A percentile compares a stretch with the other conserved stretches of the same genome.
Evolutionary conservation across 2,113 vertebrate genomes (phyloP).

Genomic region (Glaucomys volans): DNA sequence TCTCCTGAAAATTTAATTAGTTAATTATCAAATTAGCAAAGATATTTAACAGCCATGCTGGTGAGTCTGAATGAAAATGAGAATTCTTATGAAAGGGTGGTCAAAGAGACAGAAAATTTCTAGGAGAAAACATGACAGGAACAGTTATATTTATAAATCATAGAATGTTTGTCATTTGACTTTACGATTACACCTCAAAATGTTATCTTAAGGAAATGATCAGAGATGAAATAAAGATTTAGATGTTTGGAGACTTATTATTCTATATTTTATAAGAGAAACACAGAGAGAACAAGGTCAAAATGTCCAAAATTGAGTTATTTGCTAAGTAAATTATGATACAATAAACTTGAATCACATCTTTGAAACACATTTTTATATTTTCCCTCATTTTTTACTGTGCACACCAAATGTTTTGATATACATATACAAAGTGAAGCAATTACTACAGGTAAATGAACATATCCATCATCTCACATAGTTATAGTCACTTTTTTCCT

Average conservation of each 20-base stretch:
- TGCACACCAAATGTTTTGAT: background rate
- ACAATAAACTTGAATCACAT: background rate
- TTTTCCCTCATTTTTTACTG: background rate
- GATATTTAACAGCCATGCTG: background rate
- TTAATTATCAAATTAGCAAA: slow-evolving; percentile 30
- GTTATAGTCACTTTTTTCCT: no score
- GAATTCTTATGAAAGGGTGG: background rate
- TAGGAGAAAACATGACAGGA: background rate
- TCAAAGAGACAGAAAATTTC: background rate
- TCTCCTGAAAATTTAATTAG: slow-evolving; percentile 27
- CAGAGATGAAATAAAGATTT: background rate
- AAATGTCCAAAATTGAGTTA: background rate
- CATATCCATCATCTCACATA: background rate
- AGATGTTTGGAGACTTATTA: background rate
- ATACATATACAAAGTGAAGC: no score
- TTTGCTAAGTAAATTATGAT: background rate
- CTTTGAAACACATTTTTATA: background rate
- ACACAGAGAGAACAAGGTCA: background rate
- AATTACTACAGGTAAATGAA: background rate
- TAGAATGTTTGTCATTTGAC: background rate
- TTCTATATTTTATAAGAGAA: background rate
- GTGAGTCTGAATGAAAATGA: background rate
- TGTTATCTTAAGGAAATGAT: background rate
- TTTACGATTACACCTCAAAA: background rate
- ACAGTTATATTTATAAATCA: background rate